Evolutionary conservation across 1,140 invertebrate species (phyloP), one percentile per base, ranked within the genome.

Genomic region (Linepithema humile): DNA sequence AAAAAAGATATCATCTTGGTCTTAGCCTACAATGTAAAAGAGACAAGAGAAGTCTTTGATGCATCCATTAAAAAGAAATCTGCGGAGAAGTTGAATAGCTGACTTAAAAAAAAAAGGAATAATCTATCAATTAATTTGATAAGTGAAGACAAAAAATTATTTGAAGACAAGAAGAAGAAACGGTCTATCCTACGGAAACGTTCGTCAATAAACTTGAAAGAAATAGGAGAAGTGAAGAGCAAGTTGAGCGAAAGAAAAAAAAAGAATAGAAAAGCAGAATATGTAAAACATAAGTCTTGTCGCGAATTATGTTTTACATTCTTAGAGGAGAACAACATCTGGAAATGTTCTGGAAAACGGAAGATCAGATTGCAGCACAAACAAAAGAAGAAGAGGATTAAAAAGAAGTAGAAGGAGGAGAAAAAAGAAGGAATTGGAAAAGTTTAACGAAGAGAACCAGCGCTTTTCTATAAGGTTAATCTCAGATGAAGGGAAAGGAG

Each of bases 11-110:
- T 2, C 26, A 62, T 75, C 4, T 57, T 20, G 7, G 1, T 73
- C 40, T n/a, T 75, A 62, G 12, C 26, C 17, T 62, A 62, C n/a
- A 45, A 32, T 6, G 64, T 64, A 45, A 48, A 60, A 15, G 45
- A 48, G 43, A 10, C 45, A 48, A 4, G 55, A 53, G n/a, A 38
- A 59, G 23, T 73, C 32, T 64, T 62, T 15, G n/a, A 48, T 48
- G 32, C n/a, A 32, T 75, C 64, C n/a, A 1, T 62, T 75, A n/a
- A n/a, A n/a, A n/a, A n/a, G 12, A 62, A 74, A 45, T 26, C 32
- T 60, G n/a, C 53, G 23, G 9, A 29, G 12, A 29, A 60, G 23
- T n/a, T n/a, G 35, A 17, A 72, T 12, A 70, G 59, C 12, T 74
- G 10, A 74, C 17, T 12, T 9, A 12, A 62, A 40, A 9, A 60